Percentiles rank a stretch among this genome's conserved stretches.
Evolutionary conservation across 2,113 vertebrate genomes (phyloP).

Genomic region (Motacilla tschutschensis): DNA sequence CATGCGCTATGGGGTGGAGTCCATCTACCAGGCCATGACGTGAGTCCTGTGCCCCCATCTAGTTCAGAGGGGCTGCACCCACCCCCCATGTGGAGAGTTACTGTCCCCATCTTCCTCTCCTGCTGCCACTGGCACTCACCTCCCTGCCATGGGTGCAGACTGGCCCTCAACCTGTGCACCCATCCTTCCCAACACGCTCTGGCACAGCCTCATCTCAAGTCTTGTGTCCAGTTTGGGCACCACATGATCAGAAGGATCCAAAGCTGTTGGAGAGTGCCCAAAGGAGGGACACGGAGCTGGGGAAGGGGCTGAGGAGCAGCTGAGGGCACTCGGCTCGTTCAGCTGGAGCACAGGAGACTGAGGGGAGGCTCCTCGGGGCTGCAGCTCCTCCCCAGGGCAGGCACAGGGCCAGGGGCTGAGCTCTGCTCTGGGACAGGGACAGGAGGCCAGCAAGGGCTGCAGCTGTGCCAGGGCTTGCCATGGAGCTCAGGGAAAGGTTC

Average conservation of each 20-base stretch:
- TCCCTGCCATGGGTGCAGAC: accelerated
- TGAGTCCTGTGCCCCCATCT: slow-evolving; percentile 58
- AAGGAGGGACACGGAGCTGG: not conserved
- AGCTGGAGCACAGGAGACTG: not conserved
- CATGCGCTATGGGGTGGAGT: slow-evolving; percentile 97
- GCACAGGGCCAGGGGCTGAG: not conserved
- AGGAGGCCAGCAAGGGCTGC: not conserved
- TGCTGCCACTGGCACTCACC: not conserved
- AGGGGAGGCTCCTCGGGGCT: not conserved
- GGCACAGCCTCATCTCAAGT: not conserved
- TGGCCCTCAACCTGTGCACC: accelerated
- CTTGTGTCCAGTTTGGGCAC: not conserved
- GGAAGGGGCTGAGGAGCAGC: not conserved
- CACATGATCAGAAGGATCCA: not conserved
- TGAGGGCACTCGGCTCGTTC: not conserved
- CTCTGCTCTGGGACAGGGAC: not conserved
- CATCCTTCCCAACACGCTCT: not conserved
- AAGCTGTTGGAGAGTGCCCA: not conserved
- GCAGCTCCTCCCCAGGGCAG: not conserved
- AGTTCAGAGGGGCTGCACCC: not conserved
- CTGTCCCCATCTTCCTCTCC: not conserved
- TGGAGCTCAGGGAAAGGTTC: not conserved
- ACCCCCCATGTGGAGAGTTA: accelerated
- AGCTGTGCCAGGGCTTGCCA: not conserved
- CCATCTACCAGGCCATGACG: slow-evolving; percentile 99